Evolutionary conservation across 1,140 invertebrate species (phyloP), one percentile per base, ranked within the genome.

Genomic region (Alviniconcha marisindica): DNA sequence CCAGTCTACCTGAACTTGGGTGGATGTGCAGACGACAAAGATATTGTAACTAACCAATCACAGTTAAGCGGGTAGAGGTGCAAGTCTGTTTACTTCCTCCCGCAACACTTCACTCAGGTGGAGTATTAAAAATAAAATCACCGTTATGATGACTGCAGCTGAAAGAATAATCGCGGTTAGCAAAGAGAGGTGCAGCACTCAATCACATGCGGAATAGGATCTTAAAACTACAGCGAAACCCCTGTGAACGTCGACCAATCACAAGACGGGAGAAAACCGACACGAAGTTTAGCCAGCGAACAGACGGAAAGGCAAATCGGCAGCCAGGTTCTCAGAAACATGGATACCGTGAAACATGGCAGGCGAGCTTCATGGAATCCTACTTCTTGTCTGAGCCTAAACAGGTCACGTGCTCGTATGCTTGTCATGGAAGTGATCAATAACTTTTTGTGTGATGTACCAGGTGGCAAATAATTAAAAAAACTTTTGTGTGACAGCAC

Each of bases 81-180:
- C 63, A 60, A n/a, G 31, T 66, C 7, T 51, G 51, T 76, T 76
- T 76, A 76, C 73, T 76, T 76, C 73, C 73, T 76, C 42, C 40
- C 69, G 2, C 4, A 5, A 33, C 14, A 71, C 69, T 40, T 40
- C 36, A n/a, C 44, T 48, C 44, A 48, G 44, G 44, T 66, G 10
- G 28, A 18, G 21, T 15, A 18, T 5, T 18, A 5, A 60, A 60
- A n/a, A 5, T 1, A 60, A 60, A 21, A 60, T 24, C 5, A 24
- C 0, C 21, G 7, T 60, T 24, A 14, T 5, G 14, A 18, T 15
- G 28, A n/a, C 21, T 60, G 14, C 28, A 5, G 12, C 7, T 15
- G 5, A 60, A 60, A 18, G 28, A 60, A 60, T 60, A 5, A n/a
- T 0, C 12, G 5, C 12, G 5, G 21, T 60, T 60, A 5, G 21